Evolutionary conservation across 1,140 invertebrate genomes (phyloP).

Genomic region (Conus betulinus): DNA sequence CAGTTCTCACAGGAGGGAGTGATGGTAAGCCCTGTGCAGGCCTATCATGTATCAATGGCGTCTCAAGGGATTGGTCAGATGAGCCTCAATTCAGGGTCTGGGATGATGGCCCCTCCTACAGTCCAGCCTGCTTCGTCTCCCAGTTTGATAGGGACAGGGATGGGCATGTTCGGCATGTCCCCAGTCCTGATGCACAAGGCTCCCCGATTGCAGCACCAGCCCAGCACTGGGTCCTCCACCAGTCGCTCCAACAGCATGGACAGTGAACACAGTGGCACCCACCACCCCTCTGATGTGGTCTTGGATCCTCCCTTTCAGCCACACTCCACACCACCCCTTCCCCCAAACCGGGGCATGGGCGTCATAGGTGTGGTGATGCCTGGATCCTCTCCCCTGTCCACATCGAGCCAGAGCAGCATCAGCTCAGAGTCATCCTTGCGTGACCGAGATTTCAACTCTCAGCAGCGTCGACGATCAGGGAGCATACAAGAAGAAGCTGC

Average conservation of each 20-base stretch:
- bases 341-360: constrained; percentile 16
- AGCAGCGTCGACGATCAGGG: constrained; percentile 44
- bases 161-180: constrained; percentile 1
- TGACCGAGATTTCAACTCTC: constrained; percentile 19
- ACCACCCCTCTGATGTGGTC: neutral
- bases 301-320: neutral
- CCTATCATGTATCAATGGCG: neutral
- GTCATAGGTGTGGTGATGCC: constrained; percentile 34
- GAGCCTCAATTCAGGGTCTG: neutral
- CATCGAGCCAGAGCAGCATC: constrained; percentile 61
- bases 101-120: neutral
- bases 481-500: constrained; percentile 60
- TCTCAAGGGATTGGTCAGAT: constrained; percentile 7
- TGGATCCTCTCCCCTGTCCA: constrained; percentile 35
- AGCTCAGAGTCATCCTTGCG: constrained; percentile 56
- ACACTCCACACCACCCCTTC: constrained; percentile 28
- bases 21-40: neutral
- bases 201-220: constrained; percentile 39
- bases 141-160: neutral
- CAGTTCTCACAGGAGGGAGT: neutral
- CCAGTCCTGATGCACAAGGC: neutral
- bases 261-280: constrained; percentile 47
- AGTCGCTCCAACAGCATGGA: constrained; percentile 54
- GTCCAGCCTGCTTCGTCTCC: neutral
- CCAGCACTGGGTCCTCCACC: constrained; percentile 41